phyloP scores from a whole-genome alignment of 2,113 vertebrate genomes.

The Hassar affinis region DNA sequence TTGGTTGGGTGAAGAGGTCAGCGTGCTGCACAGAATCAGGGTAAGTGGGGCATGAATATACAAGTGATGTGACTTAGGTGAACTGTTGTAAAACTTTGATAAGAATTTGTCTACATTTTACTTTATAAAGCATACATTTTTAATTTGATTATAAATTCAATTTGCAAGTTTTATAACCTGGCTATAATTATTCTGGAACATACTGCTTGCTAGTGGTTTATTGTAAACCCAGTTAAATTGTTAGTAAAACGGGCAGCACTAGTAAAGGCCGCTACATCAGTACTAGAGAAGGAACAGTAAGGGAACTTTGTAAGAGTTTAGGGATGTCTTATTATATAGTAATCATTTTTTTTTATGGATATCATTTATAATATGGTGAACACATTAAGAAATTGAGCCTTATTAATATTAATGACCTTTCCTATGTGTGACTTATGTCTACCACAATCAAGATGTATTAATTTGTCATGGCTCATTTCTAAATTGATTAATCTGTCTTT shows the following conservation, averaged over 20 bases:
- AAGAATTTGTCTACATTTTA: background rate
- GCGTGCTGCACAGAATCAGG: background rate
- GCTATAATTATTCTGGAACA: background rate
- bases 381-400: background rate
- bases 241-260: too few relatives aligned
- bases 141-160: background rate
- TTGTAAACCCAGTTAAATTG: background rate
- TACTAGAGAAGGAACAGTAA: background rate
- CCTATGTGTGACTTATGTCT: background rate
- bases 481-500: too few relatives aligned
- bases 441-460: background rate
- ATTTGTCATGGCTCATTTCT: background rate
- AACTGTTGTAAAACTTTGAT: background rate
- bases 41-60: background rate
- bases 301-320: background rate
- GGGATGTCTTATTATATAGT: background rate
- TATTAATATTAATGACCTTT: background rate
- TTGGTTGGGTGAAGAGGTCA: background rate
- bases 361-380: background rate
- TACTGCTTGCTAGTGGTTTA: background rate
- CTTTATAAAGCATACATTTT: background rate
- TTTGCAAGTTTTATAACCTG: background rate
- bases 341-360: background rate
- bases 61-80: background rate
- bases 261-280: too few relatives aligned